Evolutionary conservation across 1,140 invertebrate species (phyloP).

Genomic region (Aphaenogaster floridana): DNA sequence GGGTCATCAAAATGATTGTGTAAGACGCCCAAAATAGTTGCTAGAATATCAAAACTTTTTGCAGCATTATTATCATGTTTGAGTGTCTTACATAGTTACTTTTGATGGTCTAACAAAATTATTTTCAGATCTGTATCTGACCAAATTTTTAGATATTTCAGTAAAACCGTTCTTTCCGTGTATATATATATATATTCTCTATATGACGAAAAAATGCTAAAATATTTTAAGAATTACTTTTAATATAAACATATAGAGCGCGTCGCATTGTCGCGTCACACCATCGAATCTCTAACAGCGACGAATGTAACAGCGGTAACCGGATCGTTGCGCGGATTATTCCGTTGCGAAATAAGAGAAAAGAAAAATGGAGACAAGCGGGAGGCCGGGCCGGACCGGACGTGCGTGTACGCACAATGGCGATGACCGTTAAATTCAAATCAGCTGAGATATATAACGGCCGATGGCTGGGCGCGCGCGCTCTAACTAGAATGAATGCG

Average conservation of each 20-base stretch:
- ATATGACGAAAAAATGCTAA: background rate
- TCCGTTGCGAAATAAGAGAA: slow-evolving; percentile 43
- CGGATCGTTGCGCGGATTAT: slow-evolving; percentile 33
- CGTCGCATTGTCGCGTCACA: background rate
- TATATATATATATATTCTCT: background rate
- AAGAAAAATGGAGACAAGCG: slow-evolving; percentile 47
- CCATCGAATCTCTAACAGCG: background rate
- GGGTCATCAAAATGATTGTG: no score
- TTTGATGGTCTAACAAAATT: no score
- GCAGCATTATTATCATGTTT: no score
- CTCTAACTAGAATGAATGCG: slow-evolving; percentile 80
- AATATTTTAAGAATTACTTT: slow-evolving; percentile 11
- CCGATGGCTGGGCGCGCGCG: slow-evolving; percentile 67
- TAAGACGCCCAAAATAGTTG: no score
- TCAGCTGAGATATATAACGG: slow-evolving; percentile 80
- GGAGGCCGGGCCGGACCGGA: slow-evolving; percentile 26
- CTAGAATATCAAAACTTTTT: no score
- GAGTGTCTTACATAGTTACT: no score
- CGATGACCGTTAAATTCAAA: slow-evolving; percentile 84
- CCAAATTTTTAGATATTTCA: no score
- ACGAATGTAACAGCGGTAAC: background rate
- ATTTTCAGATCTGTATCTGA: no score
- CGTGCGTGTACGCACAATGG: slow-evolving; percentile 75
- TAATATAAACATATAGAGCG: background rate
- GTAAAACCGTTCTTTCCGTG: no score